Base-by-base conservation (phyloP, 2,797 vertebrate genomes). In the Rhyacichthys aspro region DNA sequence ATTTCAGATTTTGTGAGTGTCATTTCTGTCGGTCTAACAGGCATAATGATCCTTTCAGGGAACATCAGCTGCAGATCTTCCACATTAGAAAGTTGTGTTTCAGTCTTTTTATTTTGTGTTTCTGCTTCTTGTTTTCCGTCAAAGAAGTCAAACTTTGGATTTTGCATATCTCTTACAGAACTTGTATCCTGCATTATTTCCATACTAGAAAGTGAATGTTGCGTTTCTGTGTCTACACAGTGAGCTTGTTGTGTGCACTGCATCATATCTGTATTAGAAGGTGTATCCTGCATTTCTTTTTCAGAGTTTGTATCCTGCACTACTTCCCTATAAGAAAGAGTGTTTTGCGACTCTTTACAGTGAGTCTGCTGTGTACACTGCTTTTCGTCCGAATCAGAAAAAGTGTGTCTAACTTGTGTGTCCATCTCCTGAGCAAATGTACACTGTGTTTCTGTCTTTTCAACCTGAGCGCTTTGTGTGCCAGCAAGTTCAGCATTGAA, bases 41-140 rank as follows among this genome's bases (percentile, higher is more conserved):
- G n/a, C n/a, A n/a, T n/a, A n/a, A n/a, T n/a, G n/a, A n/a, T n/a
- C n/a, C n/a, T n/a, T n/a, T n/a, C n/a, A n/a, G n/a, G n/a, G n/a
- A n/a, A n/a, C n/a, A n/a, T n/a, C n/a, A n/a, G n/a, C n/a, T n/a
- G n/a, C n/a, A n/a, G n/a, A n/a, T n/a, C n/a, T n/a, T n/a, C n/a
- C n/a, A n/a, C n/a, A 28, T 28, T 28, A 28, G 23, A 28, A 28
- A 28, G 23, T 17, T 39, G 18, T 53, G 39, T 53, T 53, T 53
- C 36, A 23, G 50, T 23, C 7, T 23, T 11, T 14, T 23, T 9
- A n/a, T n/a, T 8, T 10, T n/a, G 9, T 11, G 7, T 37, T 5
- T 6, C 8, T 8, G 23, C 7, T 48, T 32, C 15, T 23, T 15
- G 11, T 46, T 23, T 46, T 5, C 43, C 19, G 23, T 50, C 5